phyloP scores from a whole-genome alignment of 2,113 vertebrate genomes.

The Circaetus gallicus region DNA sequence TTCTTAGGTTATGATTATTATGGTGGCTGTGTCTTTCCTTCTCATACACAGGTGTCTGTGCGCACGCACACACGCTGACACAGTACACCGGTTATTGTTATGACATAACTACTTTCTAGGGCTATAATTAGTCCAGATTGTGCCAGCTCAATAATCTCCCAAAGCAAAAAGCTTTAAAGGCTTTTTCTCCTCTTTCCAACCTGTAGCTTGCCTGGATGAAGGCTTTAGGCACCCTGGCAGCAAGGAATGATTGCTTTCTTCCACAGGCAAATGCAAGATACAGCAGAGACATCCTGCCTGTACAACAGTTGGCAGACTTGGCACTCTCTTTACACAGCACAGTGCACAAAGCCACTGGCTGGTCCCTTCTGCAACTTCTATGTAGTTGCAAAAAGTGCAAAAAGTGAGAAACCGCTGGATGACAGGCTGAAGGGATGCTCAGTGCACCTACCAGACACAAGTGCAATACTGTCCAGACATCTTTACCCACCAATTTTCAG shows the following conservation, averaged over 20 bases:
- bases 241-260: background rate
- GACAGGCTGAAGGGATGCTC: rapidly evolving
- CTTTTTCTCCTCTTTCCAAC: background rate
- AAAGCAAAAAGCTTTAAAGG: background rate
- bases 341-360: background rate
- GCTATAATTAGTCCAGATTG: background rate
- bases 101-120: background rate
- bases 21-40: background rate
- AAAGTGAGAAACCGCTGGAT: background rate
- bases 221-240: background rate
- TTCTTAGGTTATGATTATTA: background rate
- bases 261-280: background rate
- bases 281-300: background rate
- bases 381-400: background rate
- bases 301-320: background rate
- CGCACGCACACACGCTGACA: rapidly evolving
- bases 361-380: background rate
- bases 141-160: background rate
- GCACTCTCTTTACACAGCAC: background rate
- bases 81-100: background rate
- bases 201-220: background rate
- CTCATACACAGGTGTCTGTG: background rate
- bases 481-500: background rate
- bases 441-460: background rate
- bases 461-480: background rate